Evolutionary conservation across 53 echinoderm and acorn worm genomes (phyloP).

Genomic region (Crossaster papposus): DNA sequence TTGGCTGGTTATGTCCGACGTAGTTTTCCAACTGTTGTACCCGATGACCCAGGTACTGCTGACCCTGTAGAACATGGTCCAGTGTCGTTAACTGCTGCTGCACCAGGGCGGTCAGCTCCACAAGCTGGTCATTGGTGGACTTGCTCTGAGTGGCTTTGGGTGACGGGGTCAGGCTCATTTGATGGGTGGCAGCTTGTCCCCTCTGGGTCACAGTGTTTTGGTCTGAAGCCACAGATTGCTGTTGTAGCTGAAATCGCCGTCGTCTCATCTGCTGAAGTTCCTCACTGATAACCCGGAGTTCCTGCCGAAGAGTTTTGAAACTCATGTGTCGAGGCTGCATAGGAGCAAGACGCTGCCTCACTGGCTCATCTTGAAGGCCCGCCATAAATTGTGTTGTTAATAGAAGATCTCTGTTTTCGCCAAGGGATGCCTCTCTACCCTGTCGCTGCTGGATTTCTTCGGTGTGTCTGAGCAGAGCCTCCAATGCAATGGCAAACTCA

Average conservation of each 20-base stretch:
- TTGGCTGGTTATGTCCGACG: neutral
- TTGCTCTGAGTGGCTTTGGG: no score
- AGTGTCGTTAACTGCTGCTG: no score
- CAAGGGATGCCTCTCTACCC: neutral
- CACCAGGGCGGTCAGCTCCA: no score
- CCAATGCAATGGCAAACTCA: no score
- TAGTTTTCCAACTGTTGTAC: neutral
- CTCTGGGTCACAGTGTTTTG: neutral
- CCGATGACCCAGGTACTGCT: neutral
- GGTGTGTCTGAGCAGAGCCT: slow-evolving; percentile 35
- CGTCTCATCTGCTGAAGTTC: neutral
- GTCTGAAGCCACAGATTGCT: neutral
- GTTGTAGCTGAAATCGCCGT: neutral
- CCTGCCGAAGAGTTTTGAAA: slow-evolving; percentile 30
- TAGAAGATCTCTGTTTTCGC: slow-evolving; percentile 1
- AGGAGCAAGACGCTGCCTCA: slow-evolving; percentile 40
- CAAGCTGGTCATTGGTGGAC: no score
- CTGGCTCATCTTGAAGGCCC: slow-evolving; percentile 19
- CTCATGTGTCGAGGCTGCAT: slow-evolving; percentile 35
- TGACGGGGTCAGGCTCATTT: no score
- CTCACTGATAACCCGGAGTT: slow-evolving; percentile 3
- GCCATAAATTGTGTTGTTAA: slow-evolving; percentile 35
- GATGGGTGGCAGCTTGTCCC: no score
- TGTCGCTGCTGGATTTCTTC: slow-evolving; percentile 17
- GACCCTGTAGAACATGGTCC: neutral